Conservation (phyloP, 2,797 vertebrate genomes). For the Cyclura pinguis region DNA sequence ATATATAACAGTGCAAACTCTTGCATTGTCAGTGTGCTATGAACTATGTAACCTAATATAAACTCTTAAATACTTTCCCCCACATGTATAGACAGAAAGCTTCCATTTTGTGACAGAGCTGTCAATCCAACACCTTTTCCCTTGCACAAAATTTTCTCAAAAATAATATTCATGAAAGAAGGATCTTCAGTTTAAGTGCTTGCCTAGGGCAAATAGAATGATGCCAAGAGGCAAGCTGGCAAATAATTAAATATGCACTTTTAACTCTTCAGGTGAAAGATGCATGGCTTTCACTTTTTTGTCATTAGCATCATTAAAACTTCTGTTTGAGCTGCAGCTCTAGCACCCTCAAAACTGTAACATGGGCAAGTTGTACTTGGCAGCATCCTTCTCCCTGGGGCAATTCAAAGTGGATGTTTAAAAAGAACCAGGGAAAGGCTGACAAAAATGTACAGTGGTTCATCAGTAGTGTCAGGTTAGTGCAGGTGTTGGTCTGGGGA, state of each 20-base stretch:
- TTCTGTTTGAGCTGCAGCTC: conserved; percentile 66
- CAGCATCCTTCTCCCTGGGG: conserved; percentile 37
- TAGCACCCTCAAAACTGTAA: conserved; percentile 60
- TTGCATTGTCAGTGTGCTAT: conserved; percentile 59
- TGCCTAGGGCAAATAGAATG: conserved; percentile 67
- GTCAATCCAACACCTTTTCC: conserved; percentile 68
- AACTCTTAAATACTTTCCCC: conserved; percentile 62
- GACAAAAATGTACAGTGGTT: conserved; percentile 60
- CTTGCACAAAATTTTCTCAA: conserved; percentile 60
- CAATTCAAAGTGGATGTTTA: conserved; percentile 51
- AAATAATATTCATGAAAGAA: conserved; percentile 67
- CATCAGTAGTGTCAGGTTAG: conserved; percentile 16
- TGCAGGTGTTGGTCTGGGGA: conserved; percentile 34
- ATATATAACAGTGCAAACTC: conserved; percentile 51
- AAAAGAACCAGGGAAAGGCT: conserved; percentile 32
- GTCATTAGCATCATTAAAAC: conserved; percentile 76
- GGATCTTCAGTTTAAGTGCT: conserved; percentile 67
- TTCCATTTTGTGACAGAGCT: conserved; percentile 65
- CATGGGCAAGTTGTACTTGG: conserved; percentile 66
- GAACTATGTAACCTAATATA: conserved; percentile 72
- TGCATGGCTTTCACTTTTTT: conserved; percentile 66
- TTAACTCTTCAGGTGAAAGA: conserved; percentile 68
- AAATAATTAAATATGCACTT: conserved; percentile 73
- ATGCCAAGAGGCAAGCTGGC: conserved; percentile 65
- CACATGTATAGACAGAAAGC: conserved; percentile 62